Conservation (phyloP, 2,113 vertebrate species). For the Tinamus guttatus region DNA sequence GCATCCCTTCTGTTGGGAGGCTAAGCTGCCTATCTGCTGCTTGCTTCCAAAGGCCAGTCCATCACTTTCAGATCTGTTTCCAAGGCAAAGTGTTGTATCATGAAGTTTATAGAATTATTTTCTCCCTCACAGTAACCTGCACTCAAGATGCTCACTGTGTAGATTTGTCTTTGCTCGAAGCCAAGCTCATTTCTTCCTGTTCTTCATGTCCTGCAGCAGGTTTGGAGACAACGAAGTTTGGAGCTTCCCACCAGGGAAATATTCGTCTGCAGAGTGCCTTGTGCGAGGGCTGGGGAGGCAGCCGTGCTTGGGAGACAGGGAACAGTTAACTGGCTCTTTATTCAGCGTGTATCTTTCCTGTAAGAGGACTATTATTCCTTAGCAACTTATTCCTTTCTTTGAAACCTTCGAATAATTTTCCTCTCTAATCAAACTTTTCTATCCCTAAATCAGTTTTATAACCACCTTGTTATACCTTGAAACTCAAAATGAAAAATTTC, state of each 20-base stretch:
- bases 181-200: not conserved
- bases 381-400: constrained; percentile 32
- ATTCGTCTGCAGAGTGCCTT: not conserved
- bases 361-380: constrained; percentile 31
- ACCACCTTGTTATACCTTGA: constrained; percentile 64
- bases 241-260: not conserved
- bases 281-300: rapidly evolving
- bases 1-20: rapidly evolving
- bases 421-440: constrained; percentile 66
- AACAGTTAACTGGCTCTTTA: constrained; percentile 2
- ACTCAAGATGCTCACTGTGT: rapidly evolving
- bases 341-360: not conserved
- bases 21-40: not conserved
- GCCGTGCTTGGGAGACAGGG: not conserved
- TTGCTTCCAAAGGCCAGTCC: not conserved
- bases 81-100: rapidly evolving
- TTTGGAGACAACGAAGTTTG: not conserved
- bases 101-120: not conserved
- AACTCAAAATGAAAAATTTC: constrained; percentile 61
- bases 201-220: not conserved
- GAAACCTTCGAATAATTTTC: constrained; percentile 44
- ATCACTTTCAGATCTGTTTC: not conserved
- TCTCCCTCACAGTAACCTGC: rapidly evolving
- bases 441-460: constrained; percentile 71
- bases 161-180: not conserved